Base-by-base conservation (phyloP, 2,113 vertebrate species). In the Lampris incognitus region DNA sequence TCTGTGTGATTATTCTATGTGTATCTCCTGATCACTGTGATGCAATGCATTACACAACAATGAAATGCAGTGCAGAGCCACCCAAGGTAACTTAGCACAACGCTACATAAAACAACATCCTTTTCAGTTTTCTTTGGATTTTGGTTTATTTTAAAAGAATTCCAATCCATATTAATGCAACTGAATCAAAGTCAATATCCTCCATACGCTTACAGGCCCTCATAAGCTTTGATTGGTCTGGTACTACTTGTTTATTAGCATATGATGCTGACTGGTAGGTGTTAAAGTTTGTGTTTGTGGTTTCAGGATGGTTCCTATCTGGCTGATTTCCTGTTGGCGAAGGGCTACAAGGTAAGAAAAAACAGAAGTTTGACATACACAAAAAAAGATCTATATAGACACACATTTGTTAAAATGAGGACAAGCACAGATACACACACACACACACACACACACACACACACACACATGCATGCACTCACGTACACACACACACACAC, bases 261-360 rank as follows among this genome's bases (percentile, higher is more conserved):
- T 24, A 7, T 79, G 37, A 50, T 63, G 11, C 37, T 69, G 51
- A 63, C 58, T 59, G 11, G 4, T 57, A 36, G 67, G 56, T 60
- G 36, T 76, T 10, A 54, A 74, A 57, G 36, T 74, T 24, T 81
- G 55, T 69, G 42, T 76, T 9, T 89, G 56, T 95, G 76, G 93
- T 94, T 89, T 78, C 93, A 99, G 98, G 98, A 99, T 93, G 98
- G 98, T 13, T 99, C 98, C 3, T 99, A 99, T 92, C 95, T 99
- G 95, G 98, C 98, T 0, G 98, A 99, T 92, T 98, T 99, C 93
- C 96, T 99, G 80, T 81, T 99, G 84, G 94, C 95, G 85, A 99
- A 98, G 93, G 97, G 97, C 88, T 99, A 99, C 0, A 94, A 98
- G 97, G 98, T 99, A 92, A 95, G 96, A 92, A 72, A 93, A 70